Base-by-base conservation (phyloP, 2,797 vertebrate species). In the Channa striata region DNA sequence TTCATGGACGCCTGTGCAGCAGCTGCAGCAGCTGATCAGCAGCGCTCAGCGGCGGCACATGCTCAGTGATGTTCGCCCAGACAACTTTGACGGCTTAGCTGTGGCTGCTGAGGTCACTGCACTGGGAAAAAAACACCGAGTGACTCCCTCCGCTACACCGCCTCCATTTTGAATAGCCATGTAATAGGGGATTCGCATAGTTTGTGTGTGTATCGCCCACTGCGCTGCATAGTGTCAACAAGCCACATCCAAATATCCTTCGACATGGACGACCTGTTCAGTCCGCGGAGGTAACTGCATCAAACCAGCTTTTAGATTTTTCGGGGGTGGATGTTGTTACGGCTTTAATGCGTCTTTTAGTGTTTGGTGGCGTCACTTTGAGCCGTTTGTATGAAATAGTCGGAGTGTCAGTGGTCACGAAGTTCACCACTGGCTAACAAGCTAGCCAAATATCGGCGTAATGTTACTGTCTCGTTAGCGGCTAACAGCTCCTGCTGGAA, bases 161-260 rank as follows among this genome's bases (percentile, higher is more conserved):
- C 97, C 98, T 98, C 98, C 98, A 99, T 99, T 98, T 99, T 99
- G 98, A 96, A 96, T 90, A 94, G 94, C 90, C 93, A 93, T 93
- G 96, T 96, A 96, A 94, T 93, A 91, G 94, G 94, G 92, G 92
- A 88, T 87, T 91, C 90, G 93, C 93, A 93, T 93, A 95, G 94
- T 96, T 93, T 88, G 86, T 82, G 81, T 75, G 80, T 80, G 89
- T 89, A 85, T 92, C 92, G 92, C 91, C 92, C 89, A 83, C 91
- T 88, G 89, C 85, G 87, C 89, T 84, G 92, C 92, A 90, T 88
- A 94, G 93, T 94, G 93, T 94, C 93, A 95, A 94, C 93, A 94
- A 93, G 94, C 94, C 73, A 87, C 85, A 92, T 93, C 93, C 80
- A 91, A 80, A 93, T 94, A 94, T 90, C 95, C 89, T 65, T 87